phyloP scores from a whole-genome alignment of 2,113 vertebrate species.

The Oriolus oriolus region DNA sequence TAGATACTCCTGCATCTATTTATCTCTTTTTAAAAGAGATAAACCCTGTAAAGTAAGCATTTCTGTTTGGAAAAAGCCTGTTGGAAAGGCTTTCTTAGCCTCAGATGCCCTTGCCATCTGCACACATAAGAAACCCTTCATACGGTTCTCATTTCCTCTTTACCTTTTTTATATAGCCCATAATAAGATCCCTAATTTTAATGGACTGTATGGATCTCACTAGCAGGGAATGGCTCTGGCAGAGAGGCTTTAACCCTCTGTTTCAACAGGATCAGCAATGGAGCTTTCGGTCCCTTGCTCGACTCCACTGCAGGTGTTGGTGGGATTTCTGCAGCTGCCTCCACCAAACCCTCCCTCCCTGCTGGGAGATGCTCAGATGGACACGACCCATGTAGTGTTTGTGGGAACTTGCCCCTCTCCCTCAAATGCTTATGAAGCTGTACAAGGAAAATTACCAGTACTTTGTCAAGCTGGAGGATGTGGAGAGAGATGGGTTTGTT shows the following conservation, averaged over 20 bases:
- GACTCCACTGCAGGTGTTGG: background rate
- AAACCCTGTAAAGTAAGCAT: background rate
- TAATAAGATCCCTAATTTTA: conserved; percentile 62
- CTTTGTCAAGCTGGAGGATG: background rate
- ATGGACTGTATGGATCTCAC: conserved; percentile 28
- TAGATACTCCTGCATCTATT: background rate
- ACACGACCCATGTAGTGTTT: rapidly evolving
- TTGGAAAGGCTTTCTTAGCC: conserved; percentile 1
- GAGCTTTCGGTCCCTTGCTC: background rate
- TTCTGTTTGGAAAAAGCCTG: background rate
- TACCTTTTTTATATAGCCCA: conserved; percentile 52
- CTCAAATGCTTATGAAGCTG: background rate
- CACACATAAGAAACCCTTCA: conserved; percentile 30
- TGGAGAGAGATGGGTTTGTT: background rate
- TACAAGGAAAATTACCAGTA: background rate
- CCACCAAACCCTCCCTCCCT: background rate
- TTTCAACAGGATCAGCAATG: background rate
- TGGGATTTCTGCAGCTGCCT: background rate
- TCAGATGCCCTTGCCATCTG: conserved; percentile 48
- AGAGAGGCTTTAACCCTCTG: background rate
- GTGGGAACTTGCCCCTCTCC: background rate
- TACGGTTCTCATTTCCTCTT: conserved; percentile 64
- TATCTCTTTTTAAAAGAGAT: background rate
- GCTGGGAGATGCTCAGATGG: rapidly evolving
- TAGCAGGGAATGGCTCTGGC: background rate